These are phyloP conservation scores for Mus caroli DNA, from an alignment of 2,797 vertebrate genomes.

Conservation along the genomic window DNA sequence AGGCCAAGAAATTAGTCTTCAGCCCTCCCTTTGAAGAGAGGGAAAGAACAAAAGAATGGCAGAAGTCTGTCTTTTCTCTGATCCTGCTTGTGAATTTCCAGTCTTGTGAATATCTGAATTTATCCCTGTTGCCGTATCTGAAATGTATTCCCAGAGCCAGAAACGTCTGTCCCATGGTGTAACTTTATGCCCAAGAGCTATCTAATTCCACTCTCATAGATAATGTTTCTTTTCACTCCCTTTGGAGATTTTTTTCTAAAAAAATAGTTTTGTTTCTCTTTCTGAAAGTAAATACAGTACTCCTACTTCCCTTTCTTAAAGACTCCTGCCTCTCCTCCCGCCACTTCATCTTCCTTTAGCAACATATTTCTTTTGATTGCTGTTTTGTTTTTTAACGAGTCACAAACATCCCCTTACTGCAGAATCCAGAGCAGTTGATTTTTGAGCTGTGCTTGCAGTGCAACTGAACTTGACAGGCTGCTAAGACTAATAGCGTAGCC, in stretches of 20 bases:
- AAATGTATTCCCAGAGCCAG: slow-evolving; percentile 40
- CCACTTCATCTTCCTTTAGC: not conserved
- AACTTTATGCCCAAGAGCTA: slow-evolving; percentile 17
- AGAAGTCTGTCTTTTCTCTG: slow-evolving; percentile 26
- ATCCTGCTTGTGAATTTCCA: not conserved
- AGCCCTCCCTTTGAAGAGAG: not conserved
- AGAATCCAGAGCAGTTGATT: not conserved
- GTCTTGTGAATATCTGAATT: not conserved
- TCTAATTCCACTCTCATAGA: not conserved
- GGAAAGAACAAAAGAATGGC: not conserved
- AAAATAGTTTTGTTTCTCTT: slow-evolving; percentile 34
- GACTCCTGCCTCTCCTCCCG: not conserved
- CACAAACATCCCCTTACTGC: not conserved
- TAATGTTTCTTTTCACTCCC: not conserved
- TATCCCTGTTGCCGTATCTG: not conserved
- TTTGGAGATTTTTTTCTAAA: slow-evolving; percentile 50
- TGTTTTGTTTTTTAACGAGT: not conserved
- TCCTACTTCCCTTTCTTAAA: not conserved
- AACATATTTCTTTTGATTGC: not conserved
- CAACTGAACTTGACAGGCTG: not conserved
- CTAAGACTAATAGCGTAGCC: not conserved
- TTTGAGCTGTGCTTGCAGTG: not conserved
- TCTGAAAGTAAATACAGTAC: slow-evolving; percentile 30
- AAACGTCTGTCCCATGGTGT: slow-evolving; percentile 29
- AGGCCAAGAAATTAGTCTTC: not conserved